Percentiles rank a stretch among this genome's conserved stretches.
phyloP scores from a whole-genome alignment of 2,797 vertebrate species.

The Morus bassanus region DNA sequence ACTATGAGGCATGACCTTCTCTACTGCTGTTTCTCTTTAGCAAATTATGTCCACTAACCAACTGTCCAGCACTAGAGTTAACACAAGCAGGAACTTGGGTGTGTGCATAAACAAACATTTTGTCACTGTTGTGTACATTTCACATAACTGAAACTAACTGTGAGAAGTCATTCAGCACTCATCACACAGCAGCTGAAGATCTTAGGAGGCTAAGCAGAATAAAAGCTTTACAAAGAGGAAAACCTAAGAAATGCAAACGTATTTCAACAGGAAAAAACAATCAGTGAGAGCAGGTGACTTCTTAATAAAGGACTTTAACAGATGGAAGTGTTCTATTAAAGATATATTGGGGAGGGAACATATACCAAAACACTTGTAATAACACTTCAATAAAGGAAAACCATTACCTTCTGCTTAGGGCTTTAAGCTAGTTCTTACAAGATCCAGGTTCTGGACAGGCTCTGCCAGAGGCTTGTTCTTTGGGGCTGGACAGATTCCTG shows the following conservation, averaged over 20 bases:
- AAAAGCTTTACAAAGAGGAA: not conserved
- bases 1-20: not conserved
- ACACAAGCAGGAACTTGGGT: not conserved
- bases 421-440: not conserved
- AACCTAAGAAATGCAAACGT: not conserved
- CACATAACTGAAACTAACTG: not conserved
- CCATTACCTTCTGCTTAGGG: not conserved
- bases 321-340: not conserved
- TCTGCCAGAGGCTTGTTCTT: not conserved
- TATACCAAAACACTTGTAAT: not conserved
- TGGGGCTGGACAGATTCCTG: not conserved
- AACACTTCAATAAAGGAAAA: not conserved
- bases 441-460: not conserved
- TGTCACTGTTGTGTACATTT: not conserved
- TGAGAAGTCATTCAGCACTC: not conserved
- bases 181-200: not conserved
- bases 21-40: not conserved
- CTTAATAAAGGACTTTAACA: not conserved
- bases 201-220: not conserved
- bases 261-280: not conserved
- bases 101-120: slow-evolving; percentile 24
- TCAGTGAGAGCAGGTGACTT: not conserved
- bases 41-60: not conserved
- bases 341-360: not conserved
- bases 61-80: not conserved